Evolutionary conservation across 2,888 invertebrate genomes (phyloP), one percentile per base, ranked within the genome.

Genomic region (Frankliniella intonsa): DNA sequence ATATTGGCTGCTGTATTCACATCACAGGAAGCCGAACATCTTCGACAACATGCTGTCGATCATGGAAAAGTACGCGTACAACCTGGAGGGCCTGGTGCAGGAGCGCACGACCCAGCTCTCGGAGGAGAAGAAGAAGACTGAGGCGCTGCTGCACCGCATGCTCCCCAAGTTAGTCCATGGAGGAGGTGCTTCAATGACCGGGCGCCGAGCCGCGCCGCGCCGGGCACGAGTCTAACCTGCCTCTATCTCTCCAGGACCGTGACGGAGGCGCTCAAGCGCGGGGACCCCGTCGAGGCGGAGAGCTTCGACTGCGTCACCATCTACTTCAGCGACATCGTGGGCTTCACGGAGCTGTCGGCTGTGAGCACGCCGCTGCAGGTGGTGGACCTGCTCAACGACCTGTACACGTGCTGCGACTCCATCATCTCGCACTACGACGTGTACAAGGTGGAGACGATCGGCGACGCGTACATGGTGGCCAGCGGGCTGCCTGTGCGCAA

Each of bases 61-160:
- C 87, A 96, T 96, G 96, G 96, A 96, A 88, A 95, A 95, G 87
- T 96, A 97, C 86, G 95, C 96, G 0, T 94, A 94, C 79, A 95
- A 96, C 88, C 88, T 97, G 83, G 96, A 96, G 86, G 92, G 93
- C 0, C 88, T 95, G 79, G 95, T 96, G 0, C 94, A 95, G 84
- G 95, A 95, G 86, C 90, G 95, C 83, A 96, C 96, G 0, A 93
- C 93, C 85, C 93, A 95, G 85, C 89, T 96, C 82, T 90, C 93
- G 80, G 94, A 94, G 86, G 96, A 96, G 88, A 96, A 96, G 87
- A 92, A 93, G 87, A 93, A 95, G 87, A 95, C 95, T 0, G 96
- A 96, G 85, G 93, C 94, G 84, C 88, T 96, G 3, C 89, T 96
- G 1, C 93, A 95, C 85, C 90, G 95, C 86, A 96, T 96, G 96